Evolutionary conservation across 2,888 invertebrate genomes (phyloP).

Genomic region (Lacanobia wlatinum): DNA sequence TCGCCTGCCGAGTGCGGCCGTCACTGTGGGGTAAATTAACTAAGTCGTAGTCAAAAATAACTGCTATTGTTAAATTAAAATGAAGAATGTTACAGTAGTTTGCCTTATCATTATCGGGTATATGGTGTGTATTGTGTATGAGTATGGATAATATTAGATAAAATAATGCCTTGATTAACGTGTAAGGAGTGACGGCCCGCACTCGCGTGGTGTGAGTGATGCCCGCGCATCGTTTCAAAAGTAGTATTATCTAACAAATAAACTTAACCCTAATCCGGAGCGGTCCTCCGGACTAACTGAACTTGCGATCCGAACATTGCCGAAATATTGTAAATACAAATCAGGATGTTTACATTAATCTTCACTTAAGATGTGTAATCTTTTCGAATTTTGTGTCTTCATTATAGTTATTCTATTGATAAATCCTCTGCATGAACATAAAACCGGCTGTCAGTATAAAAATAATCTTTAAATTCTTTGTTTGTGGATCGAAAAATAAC

Average conservation of each 20-base stretch:
- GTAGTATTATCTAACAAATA: constrained; percentile 88
- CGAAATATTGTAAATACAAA: constrained; percentile 85
- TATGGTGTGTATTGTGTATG: constrained; percentile 60
- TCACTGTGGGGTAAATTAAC: constrained; percentile 68
- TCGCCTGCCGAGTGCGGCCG: constrained; percentile 79
- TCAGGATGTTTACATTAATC: constrained; percentile 86
- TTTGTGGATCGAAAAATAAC: constrained; percentile 91
- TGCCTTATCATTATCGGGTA: constrained; percentile 67
- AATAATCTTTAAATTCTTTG: constrained; percentile 89
- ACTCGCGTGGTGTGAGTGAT: constrained; percentile 68
- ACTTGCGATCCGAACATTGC: constrained; percentile 84
- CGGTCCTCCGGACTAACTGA: constrained; percentile 83
- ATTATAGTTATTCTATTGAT: constrained; percentile 83
- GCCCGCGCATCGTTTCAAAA: constrained; percentile 84
- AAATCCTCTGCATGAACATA: constrained; percentile 87
- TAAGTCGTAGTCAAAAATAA: constrained; percentile 61
- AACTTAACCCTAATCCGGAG: constrained; percentile 88
- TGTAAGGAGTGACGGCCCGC: constrained; percentile 74
- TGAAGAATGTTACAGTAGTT: constrained; percentile 56
- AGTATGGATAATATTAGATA: constrained; percentile 63
- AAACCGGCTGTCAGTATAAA: constrained; percentile 90
- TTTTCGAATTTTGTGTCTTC: constrained; percentile 85
- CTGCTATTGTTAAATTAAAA: constrained; percentile 42
- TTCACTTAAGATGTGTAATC: constrained; percentile 84
- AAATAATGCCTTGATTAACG: constrained; percentile 50